A percentile compares a stretch with the other conserved stretches of the same genome.
Conservation (phyloP, 2,888 invertebrate genomes). For the Acanthococcus lagerstroemiae region DNA sequence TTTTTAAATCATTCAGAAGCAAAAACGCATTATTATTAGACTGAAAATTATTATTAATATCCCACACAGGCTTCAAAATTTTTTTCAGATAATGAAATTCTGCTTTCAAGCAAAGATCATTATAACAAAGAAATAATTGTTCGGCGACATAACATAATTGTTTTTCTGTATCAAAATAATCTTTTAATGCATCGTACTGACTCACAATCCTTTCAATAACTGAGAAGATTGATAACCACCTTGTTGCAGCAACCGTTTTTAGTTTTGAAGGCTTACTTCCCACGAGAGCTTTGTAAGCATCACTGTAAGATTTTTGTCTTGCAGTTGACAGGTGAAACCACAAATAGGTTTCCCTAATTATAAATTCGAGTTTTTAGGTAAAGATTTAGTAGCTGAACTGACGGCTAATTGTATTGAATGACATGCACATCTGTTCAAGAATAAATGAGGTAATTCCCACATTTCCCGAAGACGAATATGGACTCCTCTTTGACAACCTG, state of each 20-base stretch:
- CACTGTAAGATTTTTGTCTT: neutral
- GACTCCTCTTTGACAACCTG: neutral
- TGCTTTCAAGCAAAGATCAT: neutral
- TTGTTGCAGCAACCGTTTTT: neutral
- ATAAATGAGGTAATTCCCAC: neutral
- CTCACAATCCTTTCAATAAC: neutral
- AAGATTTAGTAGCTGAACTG: neutral
- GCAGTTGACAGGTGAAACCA: neutral
- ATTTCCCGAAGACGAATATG: neutral
- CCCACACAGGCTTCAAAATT: neutral
- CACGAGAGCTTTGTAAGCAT: neutral
- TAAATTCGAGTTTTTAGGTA: neutral
- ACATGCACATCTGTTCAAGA: neutral
- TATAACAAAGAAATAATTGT: neutral
- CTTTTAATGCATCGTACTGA: neutral
- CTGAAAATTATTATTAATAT: neutral
- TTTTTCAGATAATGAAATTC: neutral
- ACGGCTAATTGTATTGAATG: neutral
- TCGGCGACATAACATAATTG: neutral
- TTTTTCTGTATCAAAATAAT: neutral
- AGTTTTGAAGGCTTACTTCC: neutral
- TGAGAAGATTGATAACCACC: neutral
- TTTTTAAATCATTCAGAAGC: neutral
- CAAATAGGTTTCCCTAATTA: neutral
- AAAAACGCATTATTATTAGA: neutral